Evolutionary conservation across 2,797 vertebrate species (phyloP).

Genomic region (Anguilla pacifica): DNA sequence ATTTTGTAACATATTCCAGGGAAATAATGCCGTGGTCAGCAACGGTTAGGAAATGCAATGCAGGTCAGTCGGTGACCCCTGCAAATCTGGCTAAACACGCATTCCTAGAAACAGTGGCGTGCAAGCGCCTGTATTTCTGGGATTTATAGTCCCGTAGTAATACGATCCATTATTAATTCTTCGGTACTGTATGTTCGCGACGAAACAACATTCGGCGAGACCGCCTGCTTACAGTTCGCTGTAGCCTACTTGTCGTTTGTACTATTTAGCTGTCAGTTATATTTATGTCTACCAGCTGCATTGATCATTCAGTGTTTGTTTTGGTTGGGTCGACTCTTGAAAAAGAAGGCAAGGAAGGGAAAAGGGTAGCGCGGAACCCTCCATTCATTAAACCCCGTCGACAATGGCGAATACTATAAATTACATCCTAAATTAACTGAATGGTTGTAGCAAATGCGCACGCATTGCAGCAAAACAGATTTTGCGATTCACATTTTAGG

Average conservation of each 20-base stretch:
- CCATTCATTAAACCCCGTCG: not conserved
- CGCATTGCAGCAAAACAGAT: not conserved
- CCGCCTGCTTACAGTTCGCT: not conserved
- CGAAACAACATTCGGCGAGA: not conserved
- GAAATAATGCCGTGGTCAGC: constrained; percentile 2
- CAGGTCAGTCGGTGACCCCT: constrained; percentile 6
- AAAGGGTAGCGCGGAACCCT: not conserved
- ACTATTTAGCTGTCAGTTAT: not conserved
- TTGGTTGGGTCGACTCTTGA: not conserved
- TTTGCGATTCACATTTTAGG: not conserved
- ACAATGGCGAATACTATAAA: not conserved
- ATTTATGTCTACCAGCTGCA: not conserved
- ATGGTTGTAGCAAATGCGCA: not conserved
- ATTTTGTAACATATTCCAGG: not conserved
- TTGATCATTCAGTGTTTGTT: constrained; percentile 2
- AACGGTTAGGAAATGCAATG: constrained; percentile 16
- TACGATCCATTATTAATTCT: not conserved
- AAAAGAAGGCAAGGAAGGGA: not conserved
- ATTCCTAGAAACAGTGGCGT: constrained; percentile 5
- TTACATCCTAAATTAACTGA: not conserved
- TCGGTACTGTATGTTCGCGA: not conserved
- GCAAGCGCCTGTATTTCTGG: not conserved
- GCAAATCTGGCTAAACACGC: constrained; percentile 13
- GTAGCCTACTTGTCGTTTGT: not conserved
- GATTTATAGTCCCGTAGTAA: not conserved